Base-by-base conservation (phyloP, 2,888 invertebrate species). In the Ligdia adustata region DNA sequence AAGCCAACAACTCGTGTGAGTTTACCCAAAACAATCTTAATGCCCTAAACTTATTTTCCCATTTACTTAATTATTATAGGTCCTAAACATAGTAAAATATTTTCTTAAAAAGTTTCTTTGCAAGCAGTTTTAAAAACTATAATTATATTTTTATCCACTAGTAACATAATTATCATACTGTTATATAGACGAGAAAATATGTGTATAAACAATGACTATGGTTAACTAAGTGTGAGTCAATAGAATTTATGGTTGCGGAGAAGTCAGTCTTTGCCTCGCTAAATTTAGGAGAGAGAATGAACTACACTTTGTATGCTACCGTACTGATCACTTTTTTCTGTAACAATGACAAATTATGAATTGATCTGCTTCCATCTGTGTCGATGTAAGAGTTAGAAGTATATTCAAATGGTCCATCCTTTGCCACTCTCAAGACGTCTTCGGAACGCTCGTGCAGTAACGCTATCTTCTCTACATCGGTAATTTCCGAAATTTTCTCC, bases 191-290 rank as follows among this genome's bases (percentile, higher is more conserved):
- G 42, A 22, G 26, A 63, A 55, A 57, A 12, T 27, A 22, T 52
- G 55, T 56, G 57, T 59, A 60, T 26, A 65, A 66, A 66, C 35
- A 42, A 61, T 60, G 45, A 47, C 56, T 57, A 35, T 55, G 58
- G 43, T 22, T 53, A 68, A 63, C 44, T 47, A 64, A 59, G 42
- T 53, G 60, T 66, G 68, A 69, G 55, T 64, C 64, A 54, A 62
- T 67, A 55, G 29, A 37, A 44, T 46, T 69, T 66, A 65, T 64
- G 63, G 57, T 74, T 69, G 75, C 72, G 72, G 79, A 82, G 75
- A 78, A 82, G 72, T 90, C 89, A 90, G 89, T 89, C 89, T 90
- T 88, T 85, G 79, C 80, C 88, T 89, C 87, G 81, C 82, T 79
- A 79, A 79, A 75, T 70, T 73, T 76, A 65, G 65, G 59, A 64